A percentile compares a stretch with the other conserved stretches of the same genome.
phyloP scores from a whole-genome alignment of 2,113 vertebrate species.

The Cervus canadensis region DNA sequence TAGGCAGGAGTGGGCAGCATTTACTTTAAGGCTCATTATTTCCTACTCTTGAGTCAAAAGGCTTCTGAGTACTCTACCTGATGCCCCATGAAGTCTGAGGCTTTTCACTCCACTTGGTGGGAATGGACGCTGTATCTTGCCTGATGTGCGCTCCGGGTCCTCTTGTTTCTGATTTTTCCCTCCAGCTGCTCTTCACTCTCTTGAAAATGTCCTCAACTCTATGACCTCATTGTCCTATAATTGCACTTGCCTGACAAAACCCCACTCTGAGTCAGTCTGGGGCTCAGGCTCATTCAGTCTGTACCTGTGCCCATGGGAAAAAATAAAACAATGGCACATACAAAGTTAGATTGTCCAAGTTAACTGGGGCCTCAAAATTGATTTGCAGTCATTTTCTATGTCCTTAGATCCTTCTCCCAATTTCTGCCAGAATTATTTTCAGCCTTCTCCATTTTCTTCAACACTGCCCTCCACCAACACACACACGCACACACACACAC shows the following conservation, averaged over 20 bases:
- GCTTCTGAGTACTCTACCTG: not conserved
- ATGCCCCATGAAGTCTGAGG: not conserved
- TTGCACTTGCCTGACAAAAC: not conserved
- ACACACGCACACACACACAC: not conserved
- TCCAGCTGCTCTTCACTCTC: not conserved
- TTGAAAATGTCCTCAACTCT: not conserved
- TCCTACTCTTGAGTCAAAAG: not conserved
- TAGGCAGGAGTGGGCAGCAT: not conserved
- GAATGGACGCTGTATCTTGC: not conserved
- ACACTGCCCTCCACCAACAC: not conserved
- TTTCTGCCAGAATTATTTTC: not conserved
- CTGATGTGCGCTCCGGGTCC: not conserved
- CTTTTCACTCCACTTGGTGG: not conserved
- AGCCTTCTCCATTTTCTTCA: not conserved
- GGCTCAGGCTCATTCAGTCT: not conserved
- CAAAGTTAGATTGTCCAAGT: not conserved
- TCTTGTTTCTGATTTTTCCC: not conserved
- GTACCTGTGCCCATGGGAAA: not conserved
- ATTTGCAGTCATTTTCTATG: not conserved
- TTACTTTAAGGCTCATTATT: not conserved
- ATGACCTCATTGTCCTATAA: not conserved
- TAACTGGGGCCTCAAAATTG: not conserved
- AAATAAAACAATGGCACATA: not conserved
- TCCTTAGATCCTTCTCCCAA: not conserved
- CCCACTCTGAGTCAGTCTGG: not conserved